Evolutionary conservation across 35 echinoderm and acorn worm species (phyloP), one percentile per base, ranked within the genome.

Genomic region (Hemicentrotus pulcherrimus): DNA sequence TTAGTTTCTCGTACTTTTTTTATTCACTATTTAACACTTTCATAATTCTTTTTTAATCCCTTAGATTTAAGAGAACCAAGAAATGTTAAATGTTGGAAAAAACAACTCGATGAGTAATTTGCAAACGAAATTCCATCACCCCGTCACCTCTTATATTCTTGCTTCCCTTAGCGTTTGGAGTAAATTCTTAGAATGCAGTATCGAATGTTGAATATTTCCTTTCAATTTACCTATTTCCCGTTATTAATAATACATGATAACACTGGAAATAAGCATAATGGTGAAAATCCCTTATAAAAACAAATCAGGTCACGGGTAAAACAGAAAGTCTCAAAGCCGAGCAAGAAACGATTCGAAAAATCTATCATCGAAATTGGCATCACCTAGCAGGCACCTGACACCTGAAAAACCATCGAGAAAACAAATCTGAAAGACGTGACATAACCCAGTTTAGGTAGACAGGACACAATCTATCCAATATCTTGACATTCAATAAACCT

Each of bases 401-500:
- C 65, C 18, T 78, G 65, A 78, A 78, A 22, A 28, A 78, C 65
- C 65, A 78, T 78, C 22, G 28, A 78, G 65, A 78, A 78, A n/a
- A 78, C 65, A n/a, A 22, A 18, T 22, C 65, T 5, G 19, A 16
- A 78, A 22, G 65, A 78, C 65, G 65, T 78, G 65, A 78, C 65
- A 78, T 28, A 78, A 78, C 65, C 65, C 15, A 55, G 50, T 55
- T 55, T 55, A 15, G 50, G 11, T 28, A 78, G 65, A 78, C 65
- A 59, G 65, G 22, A 28, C 65, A 22, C 65, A 78, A 78, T 78
- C 65, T 78, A 15, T 78, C 19, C 65, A 78, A 22, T 78, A 78
- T 78, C 65, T 78, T n/a, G 65, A 22, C 65, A 78, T 78, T 78
- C 65, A 78, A 78, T 78, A 78, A 78, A 78, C 65, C 28, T n/a